A percentile compares a stretch with the other conserved stretches of the same genome.
Conservation (phyloP, 2,113 vertebrate species). For the Procavia capensis region DNA sequence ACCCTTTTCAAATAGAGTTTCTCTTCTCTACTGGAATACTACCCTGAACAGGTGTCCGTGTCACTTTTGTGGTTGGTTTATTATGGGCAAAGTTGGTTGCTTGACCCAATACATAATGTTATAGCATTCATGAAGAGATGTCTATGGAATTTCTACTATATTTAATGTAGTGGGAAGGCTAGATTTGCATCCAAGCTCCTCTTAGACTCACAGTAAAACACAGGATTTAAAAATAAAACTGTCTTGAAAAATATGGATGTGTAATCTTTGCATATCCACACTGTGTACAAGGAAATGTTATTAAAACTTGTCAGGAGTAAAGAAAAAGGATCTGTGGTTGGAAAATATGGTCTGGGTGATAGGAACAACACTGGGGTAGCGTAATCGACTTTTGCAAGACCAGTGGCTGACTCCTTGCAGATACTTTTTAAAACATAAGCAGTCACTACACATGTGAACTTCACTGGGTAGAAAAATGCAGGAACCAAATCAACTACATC, state of each 20-base stretch:
- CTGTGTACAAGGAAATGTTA: not conserved
- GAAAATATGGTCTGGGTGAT: no score
- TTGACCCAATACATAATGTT: not conserved
- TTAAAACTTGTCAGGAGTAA: slow-evolving; percentile 13
- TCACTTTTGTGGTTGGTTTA: not conserved
- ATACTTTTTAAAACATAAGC: no score
- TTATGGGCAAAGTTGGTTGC: not conserved
- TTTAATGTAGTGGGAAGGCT: not conserved
- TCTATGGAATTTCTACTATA: not conserved
- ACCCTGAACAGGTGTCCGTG: not conserved
- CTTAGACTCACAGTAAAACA: not conserved
- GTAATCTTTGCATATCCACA: not conserved
- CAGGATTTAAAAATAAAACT: slow-evolving; percentile 27
- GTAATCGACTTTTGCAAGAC: no score
- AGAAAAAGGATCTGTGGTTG: not conserved
- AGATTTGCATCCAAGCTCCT: not conserved
- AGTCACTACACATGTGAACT: no score
- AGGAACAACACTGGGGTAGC: no score
- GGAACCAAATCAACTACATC: no score
- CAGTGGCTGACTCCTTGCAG: no score
- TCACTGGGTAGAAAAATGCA: no score
- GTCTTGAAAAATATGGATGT: not conserved
- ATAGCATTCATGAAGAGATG: not conserved
- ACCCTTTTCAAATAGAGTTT: not conserved
- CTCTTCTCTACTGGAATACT: not conserved